phyloP scores from a whole-genome alignment of 2,797 vertebrate genomes.

The Danio aesculapii region DNA sequence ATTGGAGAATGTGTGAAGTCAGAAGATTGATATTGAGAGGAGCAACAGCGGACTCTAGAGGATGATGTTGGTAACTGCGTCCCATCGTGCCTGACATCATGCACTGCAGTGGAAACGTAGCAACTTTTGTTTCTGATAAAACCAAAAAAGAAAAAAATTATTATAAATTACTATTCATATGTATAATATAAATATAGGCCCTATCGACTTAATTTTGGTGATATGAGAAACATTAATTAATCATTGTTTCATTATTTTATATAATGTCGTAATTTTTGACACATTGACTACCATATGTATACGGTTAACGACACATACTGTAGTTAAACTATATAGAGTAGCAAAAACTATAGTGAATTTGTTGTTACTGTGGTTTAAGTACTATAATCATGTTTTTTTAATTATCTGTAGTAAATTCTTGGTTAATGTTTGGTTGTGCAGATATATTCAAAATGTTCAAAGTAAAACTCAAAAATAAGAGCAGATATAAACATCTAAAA shows the following conservation, averaged over 20 bases:
- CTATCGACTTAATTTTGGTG: not conserved
- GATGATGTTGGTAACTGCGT: slow-evolving; percentile 14
- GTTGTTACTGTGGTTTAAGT: no score
- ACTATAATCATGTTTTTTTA: no score
- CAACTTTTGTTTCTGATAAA: not conserved
- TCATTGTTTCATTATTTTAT: no score
- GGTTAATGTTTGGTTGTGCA: not conserved
- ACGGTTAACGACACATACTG: no score
- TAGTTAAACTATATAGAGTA: no score
- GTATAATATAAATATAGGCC: not conserved
- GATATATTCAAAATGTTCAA: not conserved
- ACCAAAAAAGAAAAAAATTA: not conserved
- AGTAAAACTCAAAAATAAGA: not conserved
- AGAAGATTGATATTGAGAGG: not conserved
- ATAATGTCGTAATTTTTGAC: no score
- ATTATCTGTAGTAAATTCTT: no score
- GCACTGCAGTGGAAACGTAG: not conserved
- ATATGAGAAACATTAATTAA: no score
- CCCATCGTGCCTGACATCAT: not conserved
- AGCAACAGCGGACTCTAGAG: slow-evolving; percentile 49
- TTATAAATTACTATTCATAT: no score
- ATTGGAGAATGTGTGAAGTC: slow-evolving; percentile 26
- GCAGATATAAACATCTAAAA: not conserved
- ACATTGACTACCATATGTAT: no score
- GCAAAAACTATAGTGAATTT: no score